Conservation (phyloP, 1,140 invertebrate genomes). For the Nylanderia fulva region DNA sequence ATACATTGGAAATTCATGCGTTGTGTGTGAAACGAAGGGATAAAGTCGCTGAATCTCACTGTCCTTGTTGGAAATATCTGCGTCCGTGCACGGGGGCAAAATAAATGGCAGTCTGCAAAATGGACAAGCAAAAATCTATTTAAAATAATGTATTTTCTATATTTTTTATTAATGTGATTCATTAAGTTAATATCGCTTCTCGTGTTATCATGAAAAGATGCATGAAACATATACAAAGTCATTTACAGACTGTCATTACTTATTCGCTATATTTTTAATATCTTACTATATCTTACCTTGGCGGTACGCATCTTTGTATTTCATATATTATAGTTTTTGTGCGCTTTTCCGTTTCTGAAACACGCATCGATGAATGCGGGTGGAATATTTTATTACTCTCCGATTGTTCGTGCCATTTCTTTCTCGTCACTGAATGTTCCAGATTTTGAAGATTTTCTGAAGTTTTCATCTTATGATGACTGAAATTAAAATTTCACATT, state of each 20-base stretch:
- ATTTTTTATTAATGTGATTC: neutral
- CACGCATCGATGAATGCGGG: neutral
- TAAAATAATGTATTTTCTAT: constrained; percentile 14
- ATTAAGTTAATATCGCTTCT: neutral
- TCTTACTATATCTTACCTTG: constrained; percentile 48
- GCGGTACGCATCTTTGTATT: constrained; percentile 26
- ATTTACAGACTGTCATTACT: neutral
- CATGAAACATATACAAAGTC: neutral
- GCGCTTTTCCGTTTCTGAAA: neutral
- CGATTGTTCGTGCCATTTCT: neutral
- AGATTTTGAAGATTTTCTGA: neutral
- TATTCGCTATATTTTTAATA: neutral
- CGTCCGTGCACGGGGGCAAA: constrained; percentile 30
- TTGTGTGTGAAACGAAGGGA: constrained; percentile 1
- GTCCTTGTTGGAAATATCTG: constrained; percentile 29
- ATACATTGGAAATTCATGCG: neutral
- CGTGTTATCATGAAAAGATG: neutral
- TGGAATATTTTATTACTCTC: constrained; percentile 13
- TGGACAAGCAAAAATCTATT: constrained; percentile 1
- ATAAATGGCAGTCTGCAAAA: constrained; percentile 36
- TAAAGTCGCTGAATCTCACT: neutral
- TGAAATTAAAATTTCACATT: constrained; percentile 1
- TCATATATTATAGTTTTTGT: constrained; percentile 34
- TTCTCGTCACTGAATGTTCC: neutral
- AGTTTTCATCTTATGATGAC: neutral